Evolutionary conservation across 2,113 vertebrate species (phyloP), one percentile per base, ranked within the genome.

Genomic region (Gorsachius goisagi): DNA sequence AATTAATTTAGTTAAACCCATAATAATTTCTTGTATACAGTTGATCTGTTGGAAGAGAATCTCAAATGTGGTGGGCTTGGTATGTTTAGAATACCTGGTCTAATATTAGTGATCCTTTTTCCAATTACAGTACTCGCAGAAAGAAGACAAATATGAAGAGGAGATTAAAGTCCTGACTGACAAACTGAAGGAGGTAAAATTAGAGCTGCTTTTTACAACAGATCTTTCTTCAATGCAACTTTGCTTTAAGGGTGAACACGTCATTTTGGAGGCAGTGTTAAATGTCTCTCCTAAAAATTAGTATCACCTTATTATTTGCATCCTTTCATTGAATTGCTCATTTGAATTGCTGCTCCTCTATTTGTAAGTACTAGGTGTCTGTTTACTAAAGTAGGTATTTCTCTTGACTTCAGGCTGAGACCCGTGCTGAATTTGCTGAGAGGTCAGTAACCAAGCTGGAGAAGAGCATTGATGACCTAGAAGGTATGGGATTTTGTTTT

Each of bases 131-230:
- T 99, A 99, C 98, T 99, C 99, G 0, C 99, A 99, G 98, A 99
- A 99, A 96, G 99, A 99, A 97, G 99, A 99, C 98, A 99, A 99
- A 94, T 99, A 99, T 52, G 99, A 99, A 97, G 99, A 99, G 94
- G 99, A 99, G 98, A 99, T 99, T 98, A 99, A 99, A 98, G 98
- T 99, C 95, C 99, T 99, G 90, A 99, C 99, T 89, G 99, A 99
- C 98, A 99, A 99, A 98, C 99, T 99, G 98, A 99, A 99, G 98
- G 99, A 99, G 99, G 99, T 99, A 98, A 98, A 97, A 53, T 53
- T 33, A 39, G 41, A 80, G 33, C 52, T 58, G 14, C 67, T 92
- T 35, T 66, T 83, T 60, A 82, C 41, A 58, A 44, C 1, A 0
- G 14, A 26, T 66, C 16, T 83, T 83, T 85, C 20, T 7, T 44